These are phyloP conservation scores for Platysteira castanea DNA, from an alignment of 2,113 vertebrate genomes.

Conservation along the genomic window DNA sequence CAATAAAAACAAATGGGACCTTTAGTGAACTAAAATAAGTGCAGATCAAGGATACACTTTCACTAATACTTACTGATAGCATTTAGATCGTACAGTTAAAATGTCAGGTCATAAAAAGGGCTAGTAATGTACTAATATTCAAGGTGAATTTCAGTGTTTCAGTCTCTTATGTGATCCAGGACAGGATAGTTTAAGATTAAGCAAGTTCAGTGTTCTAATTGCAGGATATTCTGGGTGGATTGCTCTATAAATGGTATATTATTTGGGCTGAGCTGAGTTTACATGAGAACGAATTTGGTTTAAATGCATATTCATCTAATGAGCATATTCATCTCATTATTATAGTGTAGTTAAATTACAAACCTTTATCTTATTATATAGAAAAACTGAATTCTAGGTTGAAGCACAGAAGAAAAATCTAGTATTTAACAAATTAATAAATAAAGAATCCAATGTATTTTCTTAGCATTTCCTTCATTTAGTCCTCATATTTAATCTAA, in stretches of 20 bases:
- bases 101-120: conserved; percentile 74
- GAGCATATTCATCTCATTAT: neutral
- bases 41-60: conserved; percentile 76
- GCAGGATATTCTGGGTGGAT: conserved; percentile 19
- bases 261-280: neutral
- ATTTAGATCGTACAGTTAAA: conserved; percentile 75
- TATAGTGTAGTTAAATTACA: conserved; percentile 37
- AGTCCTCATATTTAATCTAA: neutral
- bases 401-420: neutral
- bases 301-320: conserved; percentile 22
- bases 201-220: conserved; percentile 52
- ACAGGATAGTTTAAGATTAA: conserved; percentile 60
- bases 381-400: neutral
- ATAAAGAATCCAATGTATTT: neutral
- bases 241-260: conserved; percentile 20
- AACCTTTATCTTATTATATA: neutral
- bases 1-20: conserved; percentile 84
- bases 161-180: conserved; percentile 21
- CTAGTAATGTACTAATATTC: conserved; percentile 65
- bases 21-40: conserved; percentile 80
- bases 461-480: neutral
- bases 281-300: conserved; percentile 28
- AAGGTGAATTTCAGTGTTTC: conserved; percentile 73
- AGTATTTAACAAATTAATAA: neutral
- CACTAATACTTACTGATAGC: conserved; percentile 71